Percentiles rank a stretch among this genome's conserved stretches.
Evolutionary conservation across 2,113 vertebrate species (phyloP).

Genomic region (Microtus ochrogaster): DNA sequence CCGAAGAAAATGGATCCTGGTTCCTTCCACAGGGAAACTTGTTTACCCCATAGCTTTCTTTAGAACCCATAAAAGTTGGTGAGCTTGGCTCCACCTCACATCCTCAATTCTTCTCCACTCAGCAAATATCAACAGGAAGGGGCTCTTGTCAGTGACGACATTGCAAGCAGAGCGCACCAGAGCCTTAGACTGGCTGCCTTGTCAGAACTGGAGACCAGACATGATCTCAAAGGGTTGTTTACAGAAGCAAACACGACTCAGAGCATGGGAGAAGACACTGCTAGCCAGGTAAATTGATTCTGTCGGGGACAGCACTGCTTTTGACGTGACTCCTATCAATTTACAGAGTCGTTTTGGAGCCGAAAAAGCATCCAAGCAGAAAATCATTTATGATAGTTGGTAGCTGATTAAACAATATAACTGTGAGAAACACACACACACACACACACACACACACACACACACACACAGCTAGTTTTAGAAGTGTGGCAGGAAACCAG

Average conservation of each 20-base stretch:
- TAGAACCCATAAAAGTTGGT: conserved; percentile 62
- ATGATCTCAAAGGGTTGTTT: not conserved
- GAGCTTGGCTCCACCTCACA: not conserved
- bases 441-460: not conserved
- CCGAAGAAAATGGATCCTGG: conserved; percentile 74
- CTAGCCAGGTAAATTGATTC: conserved; percentile 50
- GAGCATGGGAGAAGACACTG: not conserved
- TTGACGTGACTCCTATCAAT: not conserved
- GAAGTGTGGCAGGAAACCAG: conserved; percentile 24
- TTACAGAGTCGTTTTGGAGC: conserved; percentile 48
- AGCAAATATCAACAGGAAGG: conserved; percentile 74
- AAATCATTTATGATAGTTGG: conserved; percentile 42
- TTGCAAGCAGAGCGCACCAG: not conserved
- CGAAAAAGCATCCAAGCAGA: conserved; percentile 56
- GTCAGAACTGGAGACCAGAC: not conserved
- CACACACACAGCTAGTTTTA: conserved; percentile 30
- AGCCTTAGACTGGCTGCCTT: not conserved
- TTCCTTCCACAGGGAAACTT: conserved; percentile 82
- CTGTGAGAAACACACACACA: conserved; percentile 33
- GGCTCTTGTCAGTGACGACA: not conserved
- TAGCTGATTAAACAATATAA: conserved; percentile 65
- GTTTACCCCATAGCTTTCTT: conserved; percentile 72
- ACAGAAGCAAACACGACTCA: not conserved
- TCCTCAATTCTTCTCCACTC: conserved; percentile 52
- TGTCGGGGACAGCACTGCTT: conserved; percentile 16